Evolutionary conservation across 2,888 invertebrate genomes (phyloP).

Genomic region (Panzeria rudis): DNA sequence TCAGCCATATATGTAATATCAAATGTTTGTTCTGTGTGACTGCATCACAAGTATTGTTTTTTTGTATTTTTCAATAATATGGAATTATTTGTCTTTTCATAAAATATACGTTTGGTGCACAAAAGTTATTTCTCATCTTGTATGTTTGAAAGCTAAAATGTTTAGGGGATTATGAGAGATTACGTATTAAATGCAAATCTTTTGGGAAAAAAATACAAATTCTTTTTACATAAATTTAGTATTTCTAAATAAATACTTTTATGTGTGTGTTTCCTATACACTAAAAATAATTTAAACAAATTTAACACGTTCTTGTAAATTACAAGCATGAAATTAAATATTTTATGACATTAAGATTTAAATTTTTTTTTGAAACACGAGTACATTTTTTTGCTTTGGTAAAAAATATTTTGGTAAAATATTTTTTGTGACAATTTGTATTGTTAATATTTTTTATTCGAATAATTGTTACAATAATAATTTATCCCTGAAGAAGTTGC

Average conservation of each 20-base stretch:
- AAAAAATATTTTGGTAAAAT: not conserved
- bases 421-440: no score
- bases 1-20: no score
- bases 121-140: not conserved
- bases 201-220: slow-evolving; percentile 30
- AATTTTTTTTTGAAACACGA: no score
- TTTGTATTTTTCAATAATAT: slow-evolving; percentile 3
- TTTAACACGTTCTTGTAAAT: slow-evolving; percentile 3
- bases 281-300: slow-evolving; percentile 32
- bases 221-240: slow-evolving; percentile 15
- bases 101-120: slow-evolving; percentile 12
- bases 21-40: not conserved
- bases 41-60: not conserved
- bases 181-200: slow-evolving; percentile 21
- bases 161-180: slow-evolving; percentile 39
- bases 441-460: no score
- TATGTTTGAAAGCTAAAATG: slow-evolving; percentile 23
- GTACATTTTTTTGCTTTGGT: not conserved
- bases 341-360: not conserved
- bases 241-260: slow-evolving; percentile 15
- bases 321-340: not conserved
- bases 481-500: no score
- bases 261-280: slow-evolving; percentile 4
- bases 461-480: no score
- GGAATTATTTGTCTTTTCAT: not conserved